A percentile compares a stretch with the other conserved stretches of the same genome.
These are phyloP conservation scores for Acanthurus tractus DNA, from an alignment of 2,797 vertebrate species.

Conservation along the genomic window DNA sequence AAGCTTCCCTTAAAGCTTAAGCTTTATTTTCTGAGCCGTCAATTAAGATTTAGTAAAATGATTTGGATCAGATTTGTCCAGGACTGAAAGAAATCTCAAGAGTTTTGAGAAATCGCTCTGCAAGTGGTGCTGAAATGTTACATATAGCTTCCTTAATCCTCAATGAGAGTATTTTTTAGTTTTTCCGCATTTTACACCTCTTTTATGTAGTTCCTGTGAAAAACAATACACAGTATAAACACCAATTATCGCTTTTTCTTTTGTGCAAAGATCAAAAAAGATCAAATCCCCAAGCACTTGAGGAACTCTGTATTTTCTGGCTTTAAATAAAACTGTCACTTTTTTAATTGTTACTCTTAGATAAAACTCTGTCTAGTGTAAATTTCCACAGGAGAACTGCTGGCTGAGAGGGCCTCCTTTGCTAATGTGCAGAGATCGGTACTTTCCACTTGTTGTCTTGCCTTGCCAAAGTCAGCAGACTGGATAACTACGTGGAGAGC, in stretches of 20 bases:
- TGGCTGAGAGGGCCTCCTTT: conserved; percentile 16
- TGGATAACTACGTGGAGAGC: conserved; percentile 33
- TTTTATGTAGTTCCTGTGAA: too few relatives aligned
- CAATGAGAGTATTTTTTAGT: too few relatives aligned
- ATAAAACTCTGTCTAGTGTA: conserved; percentile 3
- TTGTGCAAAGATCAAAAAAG: neutral
- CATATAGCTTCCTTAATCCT: too few relatives aligned
- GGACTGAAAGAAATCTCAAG: too few relatives aligned
- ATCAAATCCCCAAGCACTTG: neutral
- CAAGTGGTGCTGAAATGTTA: too few relatives aligned
- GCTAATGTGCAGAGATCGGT: conserved; percentile 32
- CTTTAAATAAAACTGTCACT: neutral
- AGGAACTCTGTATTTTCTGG: neutral
- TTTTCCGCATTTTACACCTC: too few relatives aligned
- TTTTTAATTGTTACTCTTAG: conserved; percentile 5
- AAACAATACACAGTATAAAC: too few relatives aligned
- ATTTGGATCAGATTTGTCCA: too few relatives aligned
- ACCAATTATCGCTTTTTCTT: neutral
- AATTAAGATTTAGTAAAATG: too few relatives aligned
- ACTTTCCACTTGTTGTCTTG: conserved; percentile 51
- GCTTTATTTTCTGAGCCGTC: too few relatives aligned
- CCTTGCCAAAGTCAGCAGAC: conserved; percentile 68
- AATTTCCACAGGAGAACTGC: conserved; percentile 36
- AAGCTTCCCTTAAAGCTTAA: too few relatives aligned
- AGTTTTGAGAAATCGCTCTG: too few relatives aligned